These are phyloP conservation scores for Sesamia nonagrioides DNA, from an alignment of 1,140 invertebrate species.

Conservation along the genomic window DNA sequence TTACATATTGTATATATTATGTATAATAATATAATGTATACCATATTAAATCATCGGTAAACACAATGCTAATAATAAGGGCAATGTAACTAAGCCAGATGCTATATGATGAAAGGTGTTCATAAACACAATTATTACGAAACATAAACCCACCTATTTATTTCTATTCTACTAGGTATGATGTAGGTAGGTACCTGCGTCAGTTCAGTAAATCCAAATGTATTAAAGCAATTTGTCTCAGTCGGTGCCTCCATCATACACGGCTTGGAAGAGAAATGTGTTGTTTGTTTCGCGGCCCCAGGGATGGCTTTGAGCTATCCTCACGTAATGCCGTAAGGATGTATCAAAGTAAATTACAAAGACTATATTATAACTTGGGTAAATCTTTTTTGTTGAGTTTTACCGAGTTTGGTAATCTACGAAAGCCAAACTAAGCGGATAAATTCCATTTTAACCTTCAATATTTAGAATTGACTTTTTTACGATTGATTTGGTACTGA, in stretches of 20 bases:
- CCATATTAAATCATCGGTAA: background rate
- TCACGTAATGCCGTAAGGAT: background rate
- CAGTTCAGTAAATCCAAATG: constrained; percentile 62
- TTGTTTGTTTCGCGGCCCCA: constrained; percentile 45
- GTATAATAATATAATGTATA: no score
- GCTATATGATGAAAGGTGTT: constrained; percentile 8
- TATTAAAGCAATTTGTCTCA: constrained; percentile 73
- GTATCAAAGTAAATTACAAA: constrained; percentile 31
- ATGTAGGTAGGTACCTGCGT: constrained; percentile 49
- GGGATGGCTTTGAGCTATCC: constrained; percentile 28
- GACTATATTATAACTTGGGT: constrained; percentile 3
- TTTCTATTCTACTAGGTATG: constrained; percentile 25
- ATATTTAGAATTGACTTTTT: no score
- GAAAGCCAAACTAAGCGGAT: no score
- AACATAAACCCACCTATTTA: constrained; percentile 46
- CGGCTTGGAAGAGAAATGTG: constrained; percentile 45
- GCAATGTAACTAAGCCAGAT: background rate
- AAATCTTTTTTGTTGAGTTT: background rate
- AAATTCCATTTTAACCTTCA: no score
- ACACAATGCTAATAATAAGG: background rate
- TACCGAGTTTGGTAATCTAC: no score
- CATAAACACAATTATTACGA: constrained; percentile 11
- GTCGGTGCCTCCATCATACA: constrained; percentile 63
- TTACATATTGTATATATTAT: no score
- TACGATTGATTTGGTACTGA: no score